Percentiles rank a stretch among this genome's conserved stretches.
These are phyloP conservation scores for Ailurus styani DNA, from an alignment of 2,113 vertebrate species.

Conservation along the genomic window DNA sequence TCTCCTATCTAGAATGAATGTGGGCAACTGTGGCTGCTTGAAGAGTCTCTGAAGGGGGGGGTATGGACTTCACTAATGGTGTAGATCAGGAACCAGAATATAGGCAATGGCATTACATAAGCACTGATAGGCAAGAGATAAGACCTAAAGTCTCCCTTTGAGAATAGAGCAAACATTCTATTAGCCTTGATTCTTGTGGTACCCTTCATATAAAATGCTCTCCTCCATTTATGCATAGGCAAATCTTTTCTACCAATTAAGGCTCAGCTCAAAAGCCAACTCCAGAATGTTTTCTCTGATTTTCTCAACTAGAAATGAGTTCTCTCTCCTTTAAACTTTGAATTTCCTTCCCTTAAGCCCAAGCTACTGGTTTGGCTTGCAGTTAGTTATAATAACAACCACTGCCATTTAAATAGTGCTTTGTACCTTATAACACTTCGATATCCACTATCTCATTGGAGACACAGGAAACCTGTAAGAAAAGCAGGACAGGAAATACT, in stretches of 20 bases:
- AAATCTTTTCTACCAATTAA: background rate
- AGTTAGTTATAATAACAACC: background rate
- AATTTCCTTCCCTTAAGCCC: background rate
- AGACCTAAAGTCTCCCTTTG: background rate
- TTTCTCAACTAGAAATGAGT: background rate
- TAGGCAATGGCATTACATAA: background rate
- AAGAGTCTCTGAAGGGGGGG: background rate
- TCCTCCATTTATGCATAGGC: background rate
- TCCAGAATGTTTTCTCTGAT: background rate
- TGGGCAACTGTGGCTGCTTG: background rate
- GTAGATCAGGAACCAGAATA: background rate
- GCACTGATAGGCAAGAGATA: background rate
- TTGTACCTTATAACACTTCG: background rate
- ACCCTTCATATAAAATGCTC: background rate
- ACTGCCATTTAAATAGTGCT: background rate
- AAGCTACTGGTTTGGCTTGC: background rate
- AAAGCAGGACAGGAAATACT: background rate
- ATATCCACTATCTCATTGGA: background rate
- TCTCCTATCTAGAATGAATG: background rate
- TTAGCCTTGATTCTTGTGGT: background rate
- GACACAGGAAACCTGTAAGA: background rate
- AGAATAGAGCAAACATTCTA: background rate
- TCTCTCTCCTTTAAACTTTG: constrained; percentile 12
- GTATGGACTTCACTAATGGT: background rate
- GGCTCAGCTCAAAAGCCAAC: background rate